phyloP scores from a whole-genome alignment of 2,113 vertebrate species.

The Oxyruncus cristatus region DNA sequence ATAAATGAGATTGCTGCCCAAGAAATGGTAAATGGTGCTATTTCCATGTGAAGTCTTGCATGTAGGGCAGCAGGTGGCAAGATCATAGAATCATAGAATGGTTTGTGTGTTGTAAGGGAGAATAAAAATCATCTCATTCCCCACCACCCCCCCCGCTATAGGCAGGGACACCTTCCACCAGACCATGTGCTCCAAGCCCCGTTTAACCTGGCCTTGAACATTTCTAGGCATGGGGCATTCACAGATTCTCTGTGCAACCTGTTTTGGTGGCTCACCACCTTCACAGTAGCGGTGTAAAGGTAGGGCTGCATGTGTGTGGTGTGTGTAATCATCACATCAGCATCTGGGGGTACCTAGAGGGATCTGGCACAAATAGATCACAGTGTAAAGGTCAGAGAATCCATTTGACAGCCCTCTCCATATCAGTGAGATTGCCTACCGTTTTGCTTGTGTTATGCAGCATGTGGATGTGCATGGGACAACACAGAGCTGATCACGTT shows the following conservation, averaged over 20 bases:
- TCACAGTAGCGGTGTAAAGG: not conserved
- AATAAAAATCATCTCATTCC: not conserved
- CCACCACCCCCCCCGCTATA: too few species aligned
- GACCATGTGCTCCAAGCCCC: too few species aligned
- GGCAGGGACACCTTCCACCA: too few species aligned
- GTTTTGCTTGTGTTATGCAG: not conserved
- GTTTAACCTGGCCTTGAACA: too few species aligned
- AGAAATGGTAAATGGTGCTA: not conserved
- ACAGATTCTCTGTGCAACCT: too few species aligned
- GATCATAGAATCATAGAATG: not conserved
- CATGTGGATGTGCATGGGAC: not conserved
- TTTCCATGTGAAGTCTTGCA: not conserved
- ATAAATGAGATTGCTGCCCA: not conserved
- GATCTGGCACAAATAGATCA: fast-evolving
- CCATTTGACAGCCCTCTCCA: fast-evolving
- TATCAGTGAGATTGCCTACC: not conserved
- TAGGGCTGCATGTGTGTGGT: fast-evolving
- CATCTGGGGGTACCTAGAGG: not conserved
- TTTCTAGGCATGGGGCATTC: too few species aligned
- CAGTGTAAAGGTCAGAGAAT: not conserved
- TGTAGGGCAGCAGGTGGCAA: fast-evolving
- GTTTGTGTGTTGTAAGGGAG: not conserved
- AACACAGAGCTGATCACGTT: not conserved
- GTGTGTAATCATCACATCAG: not conserved
- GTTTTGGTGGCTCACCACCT: not conserved